Evolutionary conservation across 2,797 vertebrate species (phyloP).

Genomic region (Myioborus melanocephalus): DNA sequence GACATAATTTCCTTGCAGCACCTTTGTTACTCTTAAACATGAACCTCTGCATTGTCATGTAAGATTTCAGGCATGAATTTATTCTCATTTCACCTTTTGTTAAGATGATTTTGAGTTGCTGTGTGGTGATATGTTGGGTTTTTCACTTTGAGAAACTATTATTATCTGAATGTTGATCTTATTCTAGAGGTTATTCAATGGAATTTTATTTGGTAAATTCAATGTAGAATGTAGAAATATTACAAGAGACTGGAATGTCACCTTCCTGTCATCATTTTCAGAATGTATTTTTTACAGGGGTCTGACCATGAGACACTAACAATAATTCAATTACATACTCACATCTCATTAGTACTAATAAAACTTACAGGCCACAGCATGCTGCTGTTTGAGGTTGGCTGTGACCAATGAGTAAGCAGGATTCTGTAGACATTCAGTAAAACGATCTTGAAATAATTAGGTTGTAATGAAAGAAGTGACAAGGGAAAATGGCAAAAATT

Average conservation of each 20-base stretch:
- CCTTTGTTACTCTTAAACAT: background rate
- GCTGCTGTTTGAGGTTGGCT: background rate
- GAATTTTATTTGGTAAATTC: background rate
- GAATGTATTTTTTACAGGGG: background rate
- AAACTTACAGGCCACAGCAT: background rate
- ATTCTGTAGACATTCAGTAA: background rate
- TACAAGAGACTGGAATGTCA: background rate
- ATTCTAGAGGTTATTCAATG: background rate
- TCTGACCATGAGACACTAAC: background rate
- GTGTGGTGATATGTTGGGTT: background rate
- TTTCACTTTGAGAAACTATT: background rate
- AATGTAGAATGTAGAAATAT: background rate
- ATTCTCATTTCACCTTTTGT: background rate
- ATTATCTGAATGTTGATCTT: background rate
- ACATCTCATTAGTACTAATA: conserved; percentile 16
- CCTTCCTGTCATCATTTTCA: background rate
- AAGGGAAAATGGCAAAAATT: background rate
- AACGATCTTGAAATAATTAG: background rate
- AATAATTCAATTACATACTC: conserved; percentile 7
- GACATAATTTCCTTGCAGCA: background rate
- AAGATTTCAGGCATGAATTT: background rate
- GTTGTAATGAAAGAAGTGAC: background rate
- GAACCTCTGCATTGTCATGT: background rate
- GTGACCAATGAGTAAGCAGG: background rate
- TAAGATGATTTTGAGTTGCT: background rate